Conservation (phyloP, 2,888 invertebrate species). For the Neuroscelio doddi region DNA sequence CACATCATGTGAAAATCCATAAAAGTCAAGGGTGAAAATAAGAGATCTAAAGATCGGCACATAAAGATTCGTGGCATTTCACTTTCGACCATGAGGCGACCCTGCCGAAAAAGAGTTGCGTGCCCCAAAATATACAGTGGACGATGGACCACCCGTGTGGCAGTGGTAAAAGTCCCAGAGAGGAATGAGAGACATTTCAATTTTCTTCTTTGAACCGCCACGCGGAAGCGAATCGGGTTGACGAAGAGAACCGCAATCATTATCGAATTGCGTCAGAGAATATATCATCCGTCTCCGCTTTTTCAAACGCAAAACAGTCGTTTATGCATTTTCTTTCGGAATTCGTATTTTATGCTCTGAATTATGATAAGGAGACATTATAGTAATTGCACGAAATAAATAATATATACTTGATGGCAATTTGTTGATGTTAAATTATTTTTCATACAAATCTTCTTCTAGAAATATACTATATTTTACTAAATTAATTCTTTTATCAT, state of each 20-base stretch:
- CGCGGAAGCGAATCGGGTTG: slow-evolving; percentile 22
- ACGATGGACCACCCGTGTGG: slow-evolving; percentile 16
- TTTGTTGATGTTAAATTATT: no score
- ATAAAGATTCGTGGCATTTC: not conserved
- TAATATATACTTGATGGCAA: no score
- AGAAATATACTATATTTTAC: no score
- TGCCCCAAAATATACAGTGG: slow-evolving; percentile 8
- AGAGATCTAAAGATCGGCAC: no score
- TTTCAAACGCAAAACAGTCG: not conserved
- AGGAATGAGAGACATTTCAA: slow-evolving; percentile 26
- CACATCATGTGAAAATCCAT: not conserved
- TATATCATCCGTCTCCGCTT: not conserved
- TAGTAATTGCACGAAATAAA: slow-evolving; percentile 24
- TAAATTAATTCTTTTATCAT: no score
- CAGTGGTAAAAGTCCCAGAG: slow-evolving; percentile 11
- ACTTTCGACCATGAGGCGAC: not conserved
- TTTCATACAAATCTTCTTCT: no score
- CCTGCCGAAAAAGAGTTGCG: slow-evolving; percentile 1
- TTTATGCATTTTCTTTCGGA: not conserved
- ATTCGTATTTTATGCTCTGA: not conserved
- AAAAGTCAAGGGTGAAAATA: not conserved
- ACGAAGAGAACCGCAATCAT: slow-evolving; percentile 14
- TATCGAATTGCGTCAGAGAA: slow-evolving; percentile 17
- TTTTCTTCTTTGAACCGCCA: slow-evolving; percentile 19
- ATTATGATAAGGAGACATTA: slow-evolving; percentile 9